Evolutionary conservation across 2,888 invertebrate species (phyloP).

Genomic region (Eupsilia transversa): DNA sequence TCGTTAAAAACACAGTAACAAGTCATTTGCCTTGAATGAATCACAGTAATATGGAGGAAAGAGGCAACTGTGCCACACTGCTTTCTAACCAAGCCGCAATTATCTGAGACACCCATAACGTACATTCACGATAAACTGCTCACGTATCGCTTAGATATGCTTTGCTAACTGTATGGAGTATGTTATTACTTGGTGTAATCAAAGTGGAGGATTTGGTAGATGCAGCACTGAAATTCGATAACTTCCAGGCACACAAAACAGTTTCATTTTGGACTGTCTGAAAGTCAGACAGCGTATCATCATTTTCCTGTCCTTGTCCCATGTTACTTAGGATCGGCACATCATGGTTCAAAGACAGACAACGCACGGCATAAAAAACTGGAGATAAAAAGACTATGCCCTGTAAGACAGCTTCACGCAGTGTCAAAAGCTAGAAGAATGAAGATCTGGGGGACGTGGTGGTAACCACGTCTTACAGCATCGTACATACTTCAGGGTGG

Average conservation of each 20-base stretch:
- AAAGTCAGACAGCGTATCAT: not conserved
- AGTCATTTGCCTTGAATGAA: slow-evolving; percentile 7
- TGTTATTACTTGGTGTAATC: not conserved
- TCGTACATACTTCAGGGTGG: not conserved
- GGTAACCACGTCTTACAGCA: no score
- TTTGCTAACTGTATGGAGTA: slow-evolving; percentile 26
- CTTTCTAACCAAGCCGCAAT: slow-evolving; percentile 69
- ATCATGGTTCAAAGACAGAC: not conserved
- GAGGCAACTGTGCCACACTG: slow-evolving; percentile 68
- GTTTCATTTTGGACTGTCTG: not conserved
- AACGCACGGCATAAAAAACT: not conserved
- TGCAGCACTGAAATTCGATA: not conserved
- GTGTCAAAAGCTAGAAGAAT: not conserved
- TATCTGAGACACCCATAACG: slow-evolving; percentile 59
- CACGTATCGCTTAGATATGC: slow-evolving; percentile 23
- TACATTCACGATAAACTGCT: slow-evolving; percentile 49
- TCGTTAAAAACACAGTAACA: slow-evolving; percentile 1
- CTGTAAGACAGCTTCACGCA: not conserved
- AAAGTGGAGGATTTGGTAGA: not conserved
- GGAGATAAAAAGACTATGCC: not conserved
- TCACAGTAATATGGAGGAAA: slow-evolving; percentile 49
- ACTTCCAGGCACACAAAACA: not conserved
- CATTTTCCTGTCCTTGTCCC: not conserved
- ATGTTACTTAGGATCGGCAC: not conserved
- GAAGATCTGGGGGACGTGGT: not conserved